These are phyloP conservation scores for Babyrousa celebensis DNA, from an alignment of 2,797 vertebrate genomes.

Conservation along the genomic window DNA sequence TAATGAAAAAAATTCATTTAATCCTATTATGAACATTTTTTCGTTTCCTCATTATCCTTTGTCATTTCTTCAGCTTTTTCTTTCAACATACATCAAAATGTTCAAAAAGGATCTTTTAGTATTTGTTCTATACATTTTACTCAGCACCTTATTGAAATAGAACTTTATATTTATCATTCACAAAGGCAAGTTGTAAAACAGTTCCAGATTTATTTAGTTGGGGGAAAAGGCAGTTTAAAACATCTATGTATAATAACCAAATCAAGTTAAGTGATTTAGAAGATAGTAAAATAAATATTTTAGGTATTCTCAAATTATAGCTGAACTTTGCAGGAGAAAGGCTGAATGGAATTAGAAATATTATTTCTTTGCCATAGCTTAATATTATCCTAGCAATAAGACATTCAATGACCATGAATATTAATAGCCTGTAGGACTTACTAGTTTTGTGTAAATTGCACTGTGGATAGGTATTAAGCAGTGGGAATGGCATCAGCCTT, in stretches of 20 bases:
- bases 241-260: constrained; percentile 17
- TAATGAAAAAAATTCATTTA: constrained; percentile 60
- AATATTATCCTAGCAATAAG: constrained; percentile 45
- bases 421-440: neutral
- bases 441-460: constrained; percentile 39
- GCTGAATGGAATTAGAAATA: constrained; percentile 63
- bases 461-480: neutral
- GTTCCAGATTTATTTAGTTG: constrained; percentile 34
- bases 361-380: constrained; percentile 48
- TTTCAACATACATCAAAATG: constrained; percentile 17
- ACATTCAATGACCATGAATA: neutral
- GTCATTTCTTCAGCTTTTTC: constrained; percentile 46
- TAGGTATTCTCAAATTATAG: constrained; percentile 42
- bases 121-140: constrained; percentile 56
- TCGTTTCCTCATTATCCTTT: constrained; percentile 50
- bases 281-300: constrained; percentile 60
- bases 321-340: constrained; percentile 21
- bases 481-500: constrained; percentile 29
- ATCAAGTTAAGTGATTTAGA: constrained; percentile 49
- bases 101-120: constrained; percentile 63
- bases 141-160: constrained; percentile 44
- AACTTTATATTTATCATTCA: constrained; percentile 30
- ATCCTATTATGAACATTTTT: constrained; percentile 30
- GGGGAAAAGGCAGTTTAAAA: constrained; percentile 61
- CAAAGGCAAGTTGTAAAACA: constrained; percentile 36